Percentiles rank a stretch among this genome's conserved stretches.
Evolutionary conservation across 1,140 invertebrate species (phyloP).

Genomic region (Watersipora subatra): DNA sequence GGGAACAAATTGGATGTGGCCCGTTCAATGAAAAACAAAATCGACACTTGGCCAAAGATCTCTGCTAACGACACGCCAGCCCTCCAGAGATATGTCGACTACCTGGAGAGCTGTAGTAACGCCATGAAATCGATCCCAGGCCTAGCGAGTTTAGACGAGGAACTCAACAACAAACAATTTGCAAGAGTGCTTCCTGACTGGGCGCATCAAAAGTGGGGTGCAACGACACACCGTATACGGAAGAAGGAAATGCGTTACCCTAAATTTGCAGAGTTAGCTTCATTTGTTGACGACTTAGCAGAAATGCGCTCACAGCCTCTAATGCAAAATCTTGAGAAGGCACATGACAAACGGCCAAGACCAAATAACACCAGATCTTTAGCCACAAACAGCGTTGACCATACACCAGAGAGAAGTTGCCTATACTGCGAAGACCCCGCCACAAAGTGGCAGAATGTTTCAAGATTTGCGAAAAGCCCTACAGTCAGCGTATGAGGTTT

Average conservation of each 20-base stretch:
- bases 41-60: not conserved
- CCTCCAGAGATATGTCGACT: not conserved
- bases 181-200: not conserved
- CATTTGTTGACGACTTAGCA: not conserved
- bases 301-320: not conserved
- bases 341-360: not conserved
- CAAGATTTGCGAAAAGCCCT: not conserved
- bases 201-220: not conserved
- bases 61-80: not conserved
- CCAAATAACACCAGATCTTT: not conserved
- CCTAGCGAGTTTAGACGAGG: not conserved
- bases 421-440: not conserved
- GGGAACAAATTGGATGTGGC: not conserved
- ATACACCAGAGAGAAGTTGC: not conserved
- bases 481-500: not conserved
- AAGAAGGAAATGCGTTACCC: not conserved
- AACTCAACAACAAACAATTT: not conserved
- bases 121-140: not conserved
- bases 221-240: not conserved
- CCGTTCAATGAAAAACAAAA: not conserved
- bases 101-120: not conserved
- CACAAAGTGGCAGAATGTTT: not conserved
- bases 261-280: not conserved
- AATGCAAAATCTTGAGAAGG: not conserved
- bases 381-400: not conserved